Evolutionary conservation across 2,797 vertebrate genomes (phyloP), one percentile per base, ranked within the genome.

Genomic region (Numenius phaeopus): DNA sequence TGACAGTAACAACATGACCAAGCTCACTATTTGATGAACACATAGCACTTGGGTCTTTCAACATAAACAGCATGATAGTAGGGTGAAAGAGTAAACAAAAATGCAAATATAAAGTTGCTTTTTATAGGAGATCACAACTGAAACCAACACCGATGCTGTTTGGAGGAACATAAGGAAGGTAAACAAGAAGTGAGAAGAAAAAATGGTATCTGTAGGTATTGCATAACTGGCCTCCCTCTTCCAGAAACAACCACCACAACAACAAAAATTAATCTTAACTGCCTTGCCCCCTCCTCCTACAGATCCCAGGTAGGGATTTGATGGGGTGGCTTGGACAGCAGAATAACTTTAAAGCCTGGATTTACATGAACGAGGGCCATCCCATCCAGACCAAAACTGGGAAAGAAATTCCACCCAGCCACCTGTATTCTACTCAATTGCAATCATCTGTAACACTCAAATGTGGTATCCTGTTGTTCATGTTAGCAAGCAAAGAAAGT

Each of bases 91-190:
- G 16, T 61, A 86, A 71, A 95, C 40, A 88, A 93, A 97, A 88
- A 94, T 34, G 79, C 77, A 96, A 96, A 77, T 82, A 90, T 76
- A 88, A 91, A 83, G 27, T 29, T 49, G 3, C 11, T 54, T 91
- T 96, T 94, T 95, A 86, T 49, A 81, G 11, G 34, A 95, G 76
- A 96, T 87, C 66, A 95, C 95, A 97, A 83, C 26, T 26, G 58
- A 93, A 87, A 89, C 57, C 73, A 83, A 93, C 14, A 30, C 3
- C 67, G 29, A 59, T 92, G 78, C 50, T 67, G 71, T 58, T 39
- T 82, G 84, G 95, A 93, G 79, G 85, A 98, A 95, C 47, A 83
- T 92, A 88, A 94, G 71, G 82, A 96, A 92, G 70, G 58, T 77
- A 90, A 59, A 72, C 62, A 96, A 70, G 20, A 93, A 65, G 46